A percentile compares a stretch with the other conserved stretches of the same genome.
phyloP scores from a whole-genome alignment of 2,888 invertebrate genomes.

The Pristionchus maxplancki region DNA sequence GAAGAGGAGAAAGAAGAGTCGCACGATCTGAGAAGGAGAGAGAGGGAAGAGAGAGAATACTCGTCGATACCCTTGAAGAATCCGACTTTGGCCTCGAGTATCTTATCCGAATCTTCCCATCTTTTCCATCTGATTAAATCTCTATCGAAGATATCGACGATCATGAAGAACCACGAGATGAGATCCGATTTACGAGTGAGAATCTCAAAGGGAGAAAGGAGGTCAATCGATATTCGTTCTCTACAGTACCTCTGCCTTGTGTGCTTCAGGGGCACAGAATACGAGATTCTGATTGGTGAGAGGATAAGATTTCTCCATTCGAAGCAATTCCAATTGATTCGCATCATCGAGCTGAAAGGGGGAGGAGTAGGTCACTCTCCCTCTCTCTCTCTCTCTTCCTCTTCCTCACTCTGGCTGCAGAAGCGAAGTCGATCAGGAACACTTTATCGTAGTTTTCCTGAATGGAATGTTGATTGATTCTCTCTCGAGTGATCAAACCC shows the following conservation, averaged over 20 bases:
- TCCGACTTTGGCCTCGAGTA: neutral
- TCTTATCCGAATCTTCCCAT: conserved; percentile 38
- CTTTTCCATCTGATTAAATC: conserved; percentile 20
- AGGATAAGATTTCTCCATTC: conserved; percentile 29
- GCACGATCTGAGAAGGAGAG: neutral
- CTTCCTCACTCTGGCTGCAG: neutral
- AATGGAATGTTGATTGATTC: neutral
- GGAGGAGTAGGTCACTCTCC: neutral
- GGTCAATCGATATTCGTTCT: neutral
- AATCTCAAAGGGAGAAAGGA: neutral
- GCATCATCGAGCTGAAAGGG: neutral
- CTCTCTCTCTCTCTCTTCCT: neutral
- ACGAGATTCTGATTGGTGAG: conserved; percentile 33
- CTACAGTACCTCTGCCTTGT: conserved; percentile 8
- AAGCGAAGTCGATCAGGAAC: conserved; percentile 17
- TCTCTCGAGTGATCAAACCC: too few relatives aligned
- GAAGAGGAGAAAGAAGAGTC: conserved; percentile 34
- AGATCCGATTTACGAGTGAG: conserved; percentile 8
- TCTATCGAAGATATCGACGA: conserved; percentile 35
- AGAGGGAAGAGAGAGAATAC: neutral
- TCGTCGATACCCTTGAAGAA: neutral
- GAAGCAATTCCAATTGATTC: conserved; percentile 22
- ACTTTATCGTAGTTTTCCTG: neutral
- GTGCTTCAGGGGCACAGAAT: conserved; percentile 30
- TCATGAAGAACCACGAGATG: conserved; percentile 43